phyloP scores from a whole-genome alignment of 2,888 invertebrate species.

The Villa cingulata region DNA sequence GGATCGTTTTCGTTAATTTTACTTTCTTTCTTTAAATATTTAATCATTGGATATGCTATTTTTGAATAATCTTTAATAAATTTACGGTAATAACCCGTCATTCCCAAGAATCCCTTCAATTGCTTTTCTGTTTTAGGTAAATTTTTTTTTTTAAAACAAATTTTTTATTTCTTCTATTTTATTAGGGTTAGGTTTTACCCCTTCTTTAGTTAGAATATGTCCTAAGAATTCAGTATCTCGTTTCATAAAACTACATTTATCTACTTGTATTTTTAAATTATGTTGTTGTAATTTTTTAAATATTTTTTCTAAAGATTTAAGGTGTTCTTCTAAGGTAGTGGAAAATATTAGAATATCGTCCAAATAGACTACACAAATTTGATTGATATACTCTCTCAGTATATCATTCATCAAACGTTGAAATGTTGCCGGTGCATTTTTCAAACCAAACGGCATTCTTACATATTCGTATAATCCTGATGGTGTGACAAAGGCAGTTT shows the following conservation, averaged over 20 bases:
- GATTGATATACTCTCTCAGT: neutral
- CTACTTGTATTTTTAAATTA: slow-evolving; percentile 18
- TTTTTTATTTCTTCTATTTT: neutral
- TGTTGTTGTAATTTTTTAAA: slow-evolving; percentile 14
- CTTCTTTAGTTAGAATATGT: neutral
- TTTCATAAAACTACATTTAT: slow-evolving; percentile 9
- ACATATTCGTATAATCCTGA: too few relatives aligned
- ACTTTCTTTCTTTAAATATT: too few relatives aligned
- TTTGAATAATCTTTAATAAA: too few relatives aligned
- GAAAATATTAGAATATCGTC: slow-evolving; percentile 21
- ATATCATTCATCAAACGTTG: slow-evolving; percentile 16
- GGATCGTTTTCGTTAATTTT: neutral
- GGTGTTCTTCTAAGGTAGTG: slow-evolving; percentile 19
- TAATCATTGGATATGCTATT: too few relatives aligned
- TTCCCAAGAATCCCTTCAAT: too few relatives aligned
- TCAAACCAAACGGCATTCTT: too few relatives aligned
- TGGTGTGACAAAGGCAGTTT: too few relatives aligned
- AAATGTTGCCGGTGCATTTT: slow-evolving; percentile 19
- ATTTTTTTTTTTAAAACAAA: too few relatives aligned
- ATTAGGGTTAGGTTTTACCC: neutral
- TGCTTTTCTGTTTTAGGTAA: neutral
- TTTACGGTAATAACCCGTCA: neutral
- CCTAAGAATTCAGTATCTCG: neutral
- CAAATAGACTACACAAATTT: slow-evolving; percentile 2
- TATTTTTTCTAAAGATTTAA: slow-evolving; percentile 13